Conservation (phyloP, 2,888 invertebrate genomes). For the Cryptocephalus moraei region DNA sequence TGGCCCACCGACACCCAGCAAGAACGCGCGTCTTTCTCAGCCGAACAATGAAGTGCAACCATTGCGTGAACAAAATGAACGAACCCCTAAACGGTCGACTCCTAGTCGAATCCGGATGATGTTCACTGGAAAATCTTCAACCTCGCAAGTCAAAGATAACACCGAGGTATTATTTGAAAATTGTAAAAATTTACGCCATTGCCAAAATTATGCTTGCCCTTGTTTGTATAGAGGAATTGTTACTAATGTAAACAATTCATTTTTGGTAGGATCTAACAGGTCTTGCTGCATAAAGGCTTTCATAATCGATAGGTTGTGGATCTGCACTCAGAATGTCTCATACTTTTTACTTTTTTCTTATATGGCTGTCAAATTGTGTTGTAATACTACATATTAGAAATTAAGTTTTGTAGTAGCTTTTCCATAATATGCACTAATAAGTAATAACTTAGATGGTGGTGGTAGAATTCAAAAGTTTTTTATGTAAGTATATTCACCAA, state of each 20-base stretch:
- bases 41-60: conserved; percentile 49
- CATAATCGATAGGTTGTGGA: conserved; percentile 6
- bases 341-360: conserved; percentile 7
- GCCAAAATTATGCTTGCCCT: not conserved
- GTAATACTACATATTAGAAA: not conserved
- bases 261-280: not conserved
- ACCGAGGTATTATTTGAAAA: conserved; percentile 21
- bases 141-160: conserved; percentile 13
- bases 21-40: conserved; percentile 59
- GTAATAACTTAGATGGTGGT: not conserved
- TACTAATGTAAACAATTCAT: too few relatives aligned
- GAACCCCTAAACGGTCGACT: conserved; percentile 44
- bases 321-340: conserved; percentile 5
- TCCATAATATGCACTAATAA: not conserved
- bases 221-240: not conserved
- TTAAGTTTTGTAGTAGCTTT: not conserved
- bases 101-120: conserved; percentile 55
- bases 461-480: not conserved
- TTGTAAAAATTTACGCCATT: too few relatives aligned
- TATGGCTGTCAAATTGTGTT: conserved; percentile 2
- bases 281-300: conserved; percentile 4
- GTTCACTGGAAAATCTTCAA: conserved; percentile 37
- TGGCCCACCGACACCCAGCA: conserved; percentile 80
- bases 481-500: too few relatives aligned
- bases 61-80: conserved; percentile 43